These are phyloP conservation scores for Aegotheles bennettii DNA, from an alignment of 2,113 vertebrate species.

Conservation along the genomic window DNA sequence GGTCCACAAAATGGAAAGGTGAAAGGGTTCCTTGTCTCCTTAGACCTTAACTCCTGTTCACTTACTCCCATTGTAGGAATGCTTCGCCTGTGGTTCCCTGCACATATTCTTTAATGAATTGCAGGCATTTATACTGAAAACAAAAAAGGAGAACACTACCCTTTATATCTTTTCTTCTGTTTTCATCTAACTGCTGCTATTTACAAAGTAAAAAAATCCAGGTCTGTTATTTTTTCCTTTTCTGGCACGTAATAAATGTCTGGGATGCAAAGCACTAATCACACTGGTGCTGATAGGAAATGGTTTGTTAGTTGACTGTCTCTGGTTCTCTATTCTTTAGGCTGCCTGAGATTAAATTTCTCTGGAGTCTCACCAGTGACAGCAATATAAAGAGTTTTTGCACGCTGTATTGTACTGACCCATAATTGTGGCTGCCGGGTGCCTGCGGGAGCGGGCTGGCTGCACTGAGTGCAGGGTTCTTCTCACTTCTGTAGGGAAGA, in stretches of 20 bases:
- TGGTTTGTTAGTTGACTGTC: not conserved
- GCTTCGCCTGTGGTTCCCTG: not conserved
- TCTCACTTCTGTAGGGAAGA: not conserved
- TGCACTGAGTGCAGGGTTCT: not conserved
- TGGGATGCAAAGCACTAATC: not conserved
- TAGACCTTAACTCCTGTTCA: constrained; percentile 1
- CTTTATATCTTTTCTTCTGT: not conserved
- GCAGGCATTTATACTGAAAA: not conserved
- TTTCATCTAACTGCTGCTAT: not conserved
- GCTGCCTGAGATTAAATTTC: constrained; percentile 4
- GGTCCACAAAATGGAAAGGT: not conserved
- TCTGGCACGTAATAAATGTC: not conserved
- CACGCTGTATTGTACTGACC: not conserved
- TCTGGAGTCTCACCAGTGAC: not conserved
- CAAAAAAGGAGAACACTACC: not conserved
- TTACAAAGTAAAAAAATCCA: not conserved
- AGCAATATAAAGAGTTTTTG: not conserved
- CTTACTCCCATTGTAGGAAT: not conserved
- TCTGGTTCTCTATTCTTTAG: not conserved
- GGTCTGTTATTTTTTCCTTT: not conserved
- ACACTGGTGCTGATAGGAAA: not conserved
- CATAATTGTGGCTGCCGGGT: not conserved
- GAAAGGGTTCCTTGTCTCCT: not conserved
- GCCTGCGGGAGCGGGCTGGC: not conserved
- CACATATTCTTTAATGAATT: not conserved